Evolutionary conservation across 2,113 vertebrate genomes (phyloP), one percentile per base, ranked within the genome.

Genomic region (Nematolebias whitei): DNA sequence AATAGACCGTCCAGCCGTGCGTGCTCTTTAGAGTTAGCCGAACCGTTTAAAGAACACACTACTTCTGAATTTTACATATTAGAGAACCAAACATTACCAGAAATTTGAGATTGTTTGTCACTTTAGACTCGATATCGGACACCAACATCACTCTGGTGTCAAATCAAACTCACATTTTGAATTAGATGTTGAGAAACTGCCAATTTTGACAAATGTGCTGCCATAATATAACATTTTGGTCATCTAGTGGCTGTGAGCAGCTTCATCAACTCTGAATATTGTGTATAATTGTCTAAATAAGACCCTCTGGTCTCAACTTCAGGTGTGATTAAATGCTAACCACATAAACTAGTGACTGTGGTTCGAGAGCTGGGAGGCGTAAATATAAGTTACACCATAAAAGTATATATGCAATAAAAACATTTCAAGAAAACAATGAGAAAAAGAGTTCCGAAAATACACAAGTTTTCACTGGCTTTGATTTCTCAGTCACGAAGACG

Each of bases 1-100:
- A 90, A 91, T 87, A 90, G 81, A 78, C 52, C 48, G 3, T 53
- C 68, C 19, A 19, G 66, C 23, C 60, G 22, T 41, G 55, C 18
- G 26, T 44, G 39, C 63, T 64, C 51, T 51, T 74, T 26, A 77
- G 47, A 59, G 48, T 55, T 61, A 5, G 23, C 59, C 66, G 41
- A 41, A 56, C 52, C 55, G 22, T 66, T 61, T 1, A 24, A 32
- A 15, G 73, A 50, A 23, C 14, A 23, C 22, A 26, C 49, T 29
- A 12, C 38, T 35, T 55, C 10, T 35, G 29, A 52, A 32, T 10
- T 71, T 47, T 47, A 20, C 32, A 20, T 77, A 70, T 75, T 63
- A 69, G 60, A 76, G 61, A 54, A 14, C 64, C 29, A 54, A 50
- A 67, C 18, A 35, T 23, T 24, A 4, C 19, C 15, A 20, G 26